Evolutionary conservation across 2,888 invertebrate genomes (phyloP), one percentile per base, ranked within the genome.

Genomic region (Xestobium rufovillosum): DNA sequence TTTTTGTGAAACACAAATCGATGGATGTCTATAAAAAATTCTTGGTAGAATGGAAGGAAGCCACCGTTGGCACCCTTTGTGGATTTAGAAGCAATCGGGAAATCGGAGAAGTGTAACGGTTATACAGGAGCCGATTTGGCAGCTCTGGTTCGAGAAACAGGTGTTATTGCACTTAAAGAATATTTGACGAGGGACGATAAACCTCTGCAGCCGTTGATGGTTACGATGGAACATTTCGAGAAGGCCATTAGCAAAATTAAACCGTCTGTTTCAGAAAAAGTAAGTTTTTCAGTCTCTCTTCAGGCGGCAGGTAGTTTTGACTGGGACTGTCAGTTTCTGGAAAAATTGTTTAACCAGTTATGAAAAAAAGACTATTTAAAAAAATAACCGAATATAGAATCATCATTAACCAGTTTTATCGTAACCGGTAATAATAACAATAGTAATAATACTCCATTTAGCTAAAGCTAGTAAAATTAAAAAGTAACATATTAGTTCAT

Each of bases 51-150:
- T 56, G 87, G 91, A 10, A 84, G 82, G 0, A 77, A 74, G 50
- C 95, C 95, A 0, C 70, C 70, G 42, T 63, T 96, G 36, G 76
- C 76, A 0, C 66, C 73, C 0, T 88, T 90, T 63, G 88, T 94
- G 0, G 72, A 83, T 57, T 69, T 96, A 44, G 71, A 73, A 45
- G 68, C 70, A 3, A 69, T 96, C 27, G 86, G 84, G 0, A 71
- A 65, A 6, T 71, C 81, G 39, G 73, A 76, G 3, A 65, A 71
- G 43, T 76, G 79, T 50, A 76, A 85, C 10, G 83, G 88, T 9
- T 95, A 83, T 57, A 89, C 92, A 0, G 97, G 97, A 11, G 97
- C 97, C 1, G 97, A 97, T 70, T 69, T 98, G 37, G 83, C 87
- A 1, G 88, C 91, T 0, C 67, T 97, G 33, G 83, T 97, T 0